Percentiles rank a stretch among this genome's conserved stretches.
These are phyloP conservation scores for Caloenas nicobarica DNA, from an alignment of 2,113 vertebrate species.

Conservation along the genomic window DNA sequence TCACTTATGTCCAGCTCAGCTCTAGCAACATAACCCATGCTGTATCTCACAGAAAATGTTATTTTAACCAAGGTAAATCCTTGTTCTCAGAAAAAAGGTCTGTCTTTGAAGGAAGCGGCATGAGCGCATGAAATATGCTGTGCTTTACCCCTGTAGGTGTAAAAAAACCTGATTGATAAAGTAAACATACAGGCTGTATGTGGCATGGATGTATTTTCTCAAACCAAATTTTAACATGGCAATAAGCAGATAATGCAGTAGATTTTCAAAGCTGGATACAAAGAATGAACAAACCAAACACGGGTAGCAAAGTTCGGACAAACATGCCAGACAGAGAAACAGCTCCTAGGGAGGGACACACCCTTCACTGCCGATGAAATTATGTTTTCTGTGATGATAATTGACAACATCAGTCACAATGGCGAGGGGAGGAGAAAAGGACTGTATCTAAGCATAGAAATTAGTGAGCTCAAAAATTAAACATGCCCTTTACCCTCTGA, in stretches of 20 bases:
- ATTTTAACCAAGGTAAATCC: background rate
- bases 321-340: background rate
- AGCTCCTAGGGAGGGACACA: background rate
- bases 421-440: background rate
- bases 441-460: background rate
- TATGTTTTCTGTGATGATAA: background rate
- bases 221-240: background rate
- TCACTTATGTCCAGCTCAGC: background rate
- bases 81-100: background rate
- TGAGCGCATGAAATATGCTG: background rate
- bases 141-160: background rate
- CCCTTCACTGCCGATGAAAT: background rate
- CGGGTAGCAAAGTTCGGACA: background rate
- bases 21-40: background rate
- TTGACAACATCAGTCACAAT: background rate
- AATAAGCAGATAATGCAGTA: background rate
- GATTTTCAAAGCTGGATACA: background rate
- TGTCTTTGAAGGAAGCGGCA: background rate
- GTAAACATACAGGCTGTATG: background rate
- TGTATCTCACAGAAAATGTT: background rate
- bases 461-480: background rate
- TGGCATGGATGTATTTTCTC: background rate
- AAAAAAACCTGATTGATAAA: background rate
- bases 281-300: background rate
- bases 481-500: background rate